A percentile compares a stretch with the other conserved stretches of the same genome.
Evolutionary conservation across 2,113 vertebrate genomes (phyloP).

Genomic region (Catharus bicknelli): DNA sequence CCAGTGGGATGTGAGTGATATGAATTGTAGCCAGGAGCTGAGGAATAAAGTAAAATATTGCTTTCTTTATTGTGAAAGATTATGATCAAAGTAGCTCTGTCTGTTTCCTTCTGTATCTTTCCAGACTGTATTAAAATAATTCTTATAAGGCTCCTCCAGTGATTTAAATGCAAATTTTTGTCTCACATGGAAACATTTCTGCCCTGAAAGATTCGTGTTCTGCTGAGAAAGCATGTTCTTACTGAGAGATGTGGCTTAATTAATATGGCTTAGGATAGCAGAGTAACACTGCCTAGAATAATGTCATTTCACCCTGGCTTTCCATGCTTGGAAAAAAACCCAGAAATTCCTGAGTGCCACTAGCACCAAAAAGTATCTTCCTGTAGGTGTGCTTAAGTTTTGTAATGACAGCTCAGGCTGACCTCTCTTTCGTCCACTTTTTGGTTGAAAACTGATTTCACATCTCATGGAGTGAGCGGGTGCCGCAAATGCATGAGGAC

Average conservation of each 20-base stretch:
- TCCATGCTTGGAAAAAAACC: background rate
- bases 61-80: background rate
- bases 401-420: background rate
- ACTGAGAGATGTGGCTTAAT: background rate
- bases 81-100: background rate
- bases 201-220: background rate
- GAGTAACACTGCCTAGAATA: background rate
- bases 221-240: background rate
- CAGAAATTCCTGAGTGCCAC: background rate
- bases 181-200: background rate
- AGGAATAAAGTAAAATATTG: background rate
- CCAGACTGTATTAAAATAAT: background rate
- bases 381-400: background rate
- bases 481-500: background rate
- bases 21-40: background rate
- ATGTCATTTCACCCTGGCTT: background rate
- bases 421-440: background rate
- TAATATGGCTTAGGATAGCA: background rate
- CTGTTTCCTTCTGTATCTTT: background rate
- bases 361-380: background rate
- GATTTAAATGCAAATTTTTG: background rate
- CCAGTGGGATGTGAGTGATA: background rate
- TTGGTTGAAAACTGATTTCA: background rate
- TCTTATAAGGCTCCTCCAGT: background rate
- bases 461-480: background rate